Base-by-base conservation (phyloP, 2,888 invertebrate species). In the Mythimna loreyi region DNA sequence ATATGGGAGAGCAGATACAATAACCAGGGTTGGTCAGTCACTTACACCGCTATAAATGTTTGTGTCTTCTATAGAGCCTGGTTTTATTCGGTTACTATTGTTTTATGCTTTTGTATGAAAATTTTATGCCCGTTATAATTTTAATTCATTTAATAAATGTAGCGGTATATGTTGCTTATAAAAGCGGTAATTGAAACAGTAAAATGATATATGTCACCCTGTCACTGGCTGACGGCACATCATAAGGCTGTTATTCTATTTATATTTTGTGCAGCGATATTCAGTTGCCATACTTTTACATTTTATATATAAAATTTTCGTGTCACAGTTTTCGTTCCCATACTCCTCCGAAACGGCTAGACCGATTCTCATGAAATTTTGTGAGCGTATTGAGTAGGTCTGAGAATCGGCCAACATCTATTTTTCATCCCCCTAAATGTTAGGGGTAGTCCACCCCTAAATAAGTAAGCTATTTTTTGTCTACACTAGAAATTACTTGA, bases 1-100 rank as follows among this genome's bases (percentile, higher is more conserved):
- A 83, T 82, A 81, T 78, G 75, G 69, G 73, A 76, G 72, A 71
- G 74, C 76, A 80, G 81, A 82, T 69, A 63, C 75, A 71, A 80
- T 75, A 74, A 55, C 63, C 49, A 56, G n/a, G 60, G 45, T 47
- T 66, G 52, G 56, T 47, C 40, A 78, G 53, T 67, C 60, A 71
- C 64, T 60, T 65, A 56, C 47, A 57, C 33, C 21, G 61, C 67
- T 43, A 30, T 55, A 58, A 70, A 78, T 75, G 59, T 61, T 72
- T 56, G 52, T 25, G 53, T 33, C 28, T 13, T 58, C 53, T 43
- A 61, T 66, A 50, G 16, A 56, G 25, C 45, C 56, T 16, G 40
- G 28, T 19, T 69, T 59, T 68, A 72, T 67, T 64, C 36, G 56
- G 36, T 61, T 61, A 53, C 47, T 45, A 56, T 59, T 59, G 55